These are phyloP conservation scores for Leucophora obtusa DNA, from an alignment of 2,888 invertebrate genomes.

Conservation along the genomic window DNA sequence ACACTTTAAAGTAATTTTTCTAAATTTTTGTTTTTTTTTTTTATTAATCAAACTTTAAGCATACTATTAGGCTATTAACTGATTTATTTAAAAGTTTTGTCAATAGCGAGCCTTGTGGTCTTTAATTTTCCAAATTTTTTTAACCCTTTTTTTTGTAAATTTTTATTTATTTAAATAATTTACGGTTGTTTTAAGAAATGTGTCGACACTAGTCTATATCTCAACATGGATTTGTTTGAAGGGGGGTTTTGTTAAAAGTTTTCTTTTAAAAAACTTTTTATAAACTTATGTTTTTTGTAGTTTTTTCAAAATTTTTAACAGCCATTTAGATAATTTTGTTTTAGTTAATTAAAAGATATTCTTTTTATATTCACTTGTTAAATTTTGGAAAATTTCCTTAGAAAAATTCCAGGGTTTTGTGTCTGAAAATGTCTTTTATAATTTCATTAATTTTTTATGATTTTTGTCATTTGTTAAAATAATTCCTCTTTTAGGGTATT, in stretches of 20 bases:
- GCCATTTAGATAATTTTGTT: conserved; percentile 55
- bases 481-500: not conserved
- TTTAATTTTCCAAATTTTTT: conserved; percentile 47
- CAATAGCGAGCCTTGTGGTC: conserved; percentile 59
- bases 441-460: conserved; percentile 3
- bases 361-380: conserved; percentile 34
- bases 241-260: conserved; percentile 42
- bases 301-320: conserved; percentile 41
- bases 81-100: conserved; percentile 31
- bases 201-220: conserved; percentile 94
- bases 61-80: conserved; percentile 41
- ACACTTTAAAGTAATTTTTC: not conserved
- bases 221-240: conserved; percentile 85
- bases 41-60: conserved; percentile 28
- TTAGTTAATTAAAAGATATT: conserved; percentile 40
- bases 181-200: conserved; percentile 96
- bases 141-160: conserved; percentile 50
- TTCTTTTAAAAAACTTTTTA: conserved; percentile 64
- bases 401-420: conserved; percentile 9
- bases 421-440: conserved; percentile 1
- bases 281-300: conserved; percentile 49
- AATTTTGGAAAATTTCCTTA: conserved; percentile 9
- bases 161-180: conserved; percentile 78
- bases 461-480: not conserved
- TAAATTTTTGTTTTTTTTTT: conserved; percentile 30